Evolutionary conservation across 1,140 invertebrate genomes (phyloP).

Genomic region (Calosoma granatense): DNA sequence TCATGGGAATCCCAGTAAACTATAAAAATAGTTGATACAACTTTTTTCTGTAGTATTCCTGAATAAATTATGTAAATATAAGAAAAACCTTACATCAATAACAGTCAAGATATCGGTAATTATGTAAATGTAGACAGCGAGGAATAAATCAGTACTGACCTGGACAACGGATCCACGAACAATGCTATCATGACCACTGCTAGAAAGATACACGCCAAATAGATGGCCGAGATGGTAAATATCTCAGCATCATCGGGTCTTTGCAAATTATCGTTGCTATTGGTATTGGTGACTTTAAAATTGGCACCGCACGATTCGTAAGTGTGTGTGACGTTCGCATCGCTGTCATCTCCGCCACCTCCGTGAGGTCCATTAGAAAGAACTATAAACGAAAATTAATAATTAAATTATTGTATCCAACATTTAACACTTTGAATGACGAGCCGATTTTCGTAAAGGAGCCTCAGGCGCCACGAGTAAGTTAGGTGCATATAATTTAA

Average conservation of each 20-base stretch:
- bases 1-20: too few relatives aligned
- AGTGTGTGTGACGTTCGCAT: constrained; percentile 36
- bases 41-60: too few relatives aligned
- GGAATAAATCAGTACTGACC: too few relatives aligned
- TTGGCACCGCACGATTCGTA: constrained; percentile 67
- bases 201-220: constrained; percentile 72
- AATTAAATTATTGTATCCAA: constrained; percentile 1
- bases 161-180: constrained; percentile 81
- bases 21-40: too few relatives aligned
- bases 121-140: too few relatives aligned
- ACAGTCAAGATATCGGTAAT: too few relatives aligned
- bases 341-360: constrained; percentile 37
- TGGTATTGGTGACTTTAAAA: constrained; percentile 58
- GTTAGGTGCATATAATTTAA: too few relatives aligned
- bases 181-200: constrained; percentile 77
- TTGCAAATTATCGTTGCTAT: constrained; percentile 58
- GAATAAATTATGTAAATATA: too few relatives aligned
- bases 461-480: too few relatives aligned
- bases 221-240: constrained; percentile 80
- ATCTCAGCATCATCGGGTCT: constrained; percentile 73
- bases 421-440: background rate
- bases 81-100: too few relatives aligned
- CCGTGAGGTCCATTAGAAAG: constrained; percentile 65
- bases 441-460: too few relatives aligned
- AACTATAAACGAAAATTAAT: constrained; percentile 41